Base-by-base conservation (phyloP, 2,113 vertebrate species). In the Geococcyx californianus region DNA sequence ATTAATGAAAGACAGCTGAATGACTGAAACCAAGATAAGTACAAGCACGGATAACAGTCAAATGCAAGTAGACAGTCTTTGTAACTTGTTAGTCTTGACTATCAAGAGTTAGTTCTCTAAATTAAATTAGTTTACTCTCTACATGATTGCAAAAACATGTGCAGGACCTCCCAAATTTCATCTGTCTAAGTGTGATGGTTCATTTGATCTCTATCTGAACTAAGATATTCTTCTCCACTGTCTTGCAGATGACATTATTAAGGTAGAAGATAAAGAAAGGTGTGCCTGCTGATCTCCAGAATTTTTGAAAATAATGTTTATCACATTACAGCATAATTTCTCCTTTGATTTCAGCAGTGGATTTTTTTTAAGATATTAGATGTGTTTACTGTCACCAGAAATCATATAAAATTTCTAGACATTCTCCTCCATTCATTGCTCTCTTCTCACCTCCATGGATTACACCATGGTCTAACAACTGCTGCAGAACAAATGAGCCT, bases 271-370 rank as follows among this genome's bases (percentile, higher is more conserved):
- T 28, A 33, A 38, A 20, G 17, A 58, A 42, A 21, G 6, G 2
- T 63, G 9, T 70, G n/a, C 12, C 18, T 67, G 25, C 29, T 78
- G 56, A 81, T 6, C 16, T 52, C 13, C 31, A n/a, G n/a, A 11
- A 2, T 14, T 60, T 67, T 55, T 62, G 11, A 87, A 93, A 95
- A 80, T 12, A 45, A 13, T 36, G 3, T 52, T 45, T 52, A 23
- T 2, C 3, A 2, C 70, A 33, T 44, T 62, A 45, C 28, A 63
- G 19, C 26, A 1, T 56, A 0, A 5, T 26, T 85, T 42, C 29
- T n/a, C 7, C 3, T 77, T 77, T 2, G 4, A 31, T 69, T 82
- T 82, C 23, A 42, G 38, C 16, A 59, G 26, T 6, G 5, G 14
- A 28, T 62, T 70, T 77, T 47, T 80, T 70, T 9, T 15, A 23